Base-by-base conservation (phyloP, 2,888 invertebrate genomes). In the Cephus rjabovi region DNA sequence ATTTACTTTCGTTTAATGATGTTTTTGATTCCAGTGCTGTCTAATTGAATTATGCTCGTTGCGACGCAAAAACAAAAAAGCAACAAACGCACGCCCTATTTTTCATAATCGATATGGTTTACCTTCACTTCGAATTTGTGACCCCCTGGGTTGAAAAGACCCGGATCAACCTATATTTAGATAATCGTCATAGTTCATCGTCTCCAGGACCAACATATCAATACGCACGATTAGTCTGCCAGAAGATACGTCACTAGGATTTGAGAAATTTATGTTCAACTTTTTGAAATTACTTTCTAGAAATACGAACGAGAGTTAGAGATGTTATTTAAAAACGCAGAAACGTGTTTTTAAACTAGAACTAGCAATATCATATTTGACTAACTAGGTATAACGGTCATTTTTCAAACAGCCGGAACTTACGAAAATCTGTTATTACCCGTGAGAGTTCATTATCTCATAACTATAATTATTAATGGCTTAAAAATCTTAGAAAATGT, bases 201-300 rank as follows among this genome's bases (percentile, higher is more conserved):
- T 56, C 56, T 69, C 23, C 37, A 70, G 69, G 34, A 12, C 12
- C 77, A 11, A 34, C 23, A 68, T n/a, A 75, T 35, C 34, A 70
- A 70, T 40, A 33, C 71, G 70, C 74, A 74, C 75, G 75, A 69
- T 69, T 37, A 40, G 30, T 56, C 56, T 56, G 23, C 56, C 56
- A 23, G 23, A 56, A 23, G 23, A 56, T 56, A 56, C 56, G 56
- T 23, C 9, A 56, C 56, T 56, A 56, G 56, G 1, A 56, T 23
- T 23, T 23, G 56, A 56, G 56, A 56, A 56, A 56, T 9, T 11
- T 56, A 15, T 56, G 9, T 23, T 56, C 23, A 9, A 23, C 56
- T 56, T 56, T 11, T 2, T 56, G 15, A 6, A 40, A 23, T 23
- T 56, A 23, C 9, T 56, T 56, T 56, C 56, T 56, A 23, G 9